Percentiles rank a stretch among this genome's conserved stretches.
phyloP scores from a whole-genome alignment of 2,888 invertebrate genomes.

The Dusona sp. region DNA sequence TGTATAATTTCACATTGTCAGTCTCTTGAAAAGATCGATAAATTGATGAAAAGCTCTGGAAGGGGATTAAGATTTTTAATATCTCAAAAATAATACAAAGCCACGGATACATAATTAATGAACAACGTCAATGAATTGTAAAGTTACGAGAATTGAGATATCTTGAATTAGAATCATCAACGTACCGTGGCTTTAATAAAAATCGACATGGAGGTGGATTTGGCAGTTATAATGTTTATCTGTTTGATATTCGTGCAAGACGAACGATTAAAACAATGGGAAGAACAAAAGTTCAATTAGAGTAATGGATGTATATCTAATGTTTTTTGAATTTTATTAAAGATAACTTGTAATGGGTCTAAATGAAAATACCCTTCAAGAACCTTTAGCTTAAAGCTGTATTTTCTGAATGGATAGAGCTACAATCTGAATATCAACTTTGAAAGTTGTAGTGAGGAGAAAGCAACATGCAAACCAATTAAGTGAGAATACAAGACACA shows the following conservation, averaged over 20 bases:
- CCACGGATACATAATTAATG: slow-evolving; percentile 47
- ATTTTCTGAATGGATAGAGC: not conserved
- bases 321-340: slow-evolving; percentile 12
- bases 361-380: not conserved
- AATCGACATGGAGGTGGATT: not conserved
- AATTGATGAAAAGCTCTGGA: slow-evolving; percentile 30
- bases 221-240: not conserved
- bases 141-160: slow-evolving; percentile 46
- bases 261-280: not conserved
- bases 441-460: not conserved
- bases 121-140: slow-evolving; percentile 23
- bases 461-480: slow-evolving; percentile 63
- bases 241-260: not conserved
- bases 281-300: not conserved
- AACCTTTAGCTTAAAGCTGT: not conserved
- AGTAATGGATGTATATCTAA: not conserved
- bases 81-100: not conserved
- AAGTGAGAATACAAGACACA: slow-evolving; percentile 55
- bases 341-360: slow-evolving; percentile 22
- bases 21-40: slow-evolving; percentile 41
- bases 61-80: not conserved
- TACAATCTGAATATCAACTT: not conserved
- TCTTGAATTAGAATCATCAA: slow-evolving; percentile 32
- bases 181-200: slow-evolving; percentile 10
- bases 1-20: slow-evolving; percentile 34